A percentile compares a stretch with the other conserved stretches of the same genome.
Evolutionary conservation across 1,140 invertebrate species (phyloP).

Genomic region (Oncopodura yosiiana): DNA sequence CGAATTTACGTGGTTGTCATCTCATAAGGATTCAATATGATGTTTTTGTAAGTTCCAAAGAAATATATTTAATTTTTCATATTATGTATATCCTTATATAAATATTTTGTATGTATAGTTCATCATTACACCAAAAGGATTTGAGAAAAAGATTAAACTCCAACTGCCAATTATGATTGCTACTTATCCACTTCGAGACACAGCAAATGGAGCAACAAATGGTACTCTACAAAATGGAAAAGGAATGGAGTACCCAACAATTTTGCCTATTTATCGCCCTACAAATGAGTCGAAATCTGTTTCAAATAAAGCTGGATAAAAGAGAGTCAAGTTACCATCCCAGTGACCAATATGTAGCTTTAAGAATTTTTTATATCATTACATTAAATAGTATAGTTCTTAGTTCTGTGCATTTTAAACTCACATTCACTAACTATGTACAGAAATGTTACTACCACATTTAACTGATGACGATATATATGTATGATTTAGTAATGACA

Average conservation of each 20-base stretch:
- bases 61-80: not conserved
- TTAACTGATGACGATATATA: too few relatives aligned
- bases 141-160: constrained; percentile 83
- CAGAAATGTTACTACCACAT: too few relatives aligned
- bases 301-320: too few relatives aligned
- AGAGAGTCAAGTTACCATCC: too few relatives aligned
- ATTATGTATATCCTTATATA: not conserved
- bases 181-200: constrained; percentile 72
- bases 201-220: constrained; percentile 42
- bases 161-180: constrained; percentile 86
- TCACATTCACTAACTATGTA: too few relatives aligned
- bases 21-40: constrained; percentile 90
- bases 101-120: constrained; percentile 53
- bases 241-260: constrained; percentile 23
- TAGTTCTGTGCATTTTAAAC: too few relatives aligned
- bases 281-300: constrained; percentile 16
- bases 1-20: constrained; percentile 87
- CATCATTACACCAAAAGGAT: constrained; percentile 76
- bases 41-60: constrained; percentile 67
- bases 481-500: too few relatives aligned
- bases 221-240: constrained; percentile 37
- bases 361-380: too few relatives aligned
- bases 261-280: constrained; percentile 28
- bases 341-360: too few relatives aligned
- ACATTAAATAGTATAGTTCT: too few relatives aligned